Evolutionary conservation across 2,797 vertebrate species (phyloP), one percentile per base, ranked within the genome.

Genomic region (Apogon hyalosoma): DNA sequence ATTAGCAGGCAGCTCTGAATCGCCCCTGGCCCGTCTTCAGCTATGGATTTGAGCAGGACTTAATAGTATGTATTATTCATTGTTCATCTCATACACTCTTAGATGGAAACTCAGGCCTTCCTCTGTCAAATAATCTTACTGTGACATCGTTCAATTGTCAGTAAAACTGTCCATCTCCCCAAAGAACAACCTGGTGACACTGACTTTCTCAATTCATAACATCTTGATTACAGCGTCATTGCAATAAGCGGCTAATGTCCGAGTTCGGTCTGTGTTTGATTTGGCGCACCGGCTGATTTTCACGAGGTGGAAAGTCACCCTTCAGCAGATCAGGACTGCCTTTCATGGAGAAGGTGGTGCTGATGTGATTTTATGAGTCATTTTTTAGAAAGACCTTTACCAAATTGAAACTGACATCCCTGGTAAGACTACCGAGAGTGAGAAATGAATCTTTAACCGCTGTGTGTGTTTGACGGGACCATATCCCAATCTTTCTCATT

Each of bases 121-220:
- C 33, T 56, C 38, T 64, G 21, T 54, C 24, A 74, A 80, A 78
- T 47, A 31, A 56, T 71, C 39, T 48, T 42, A 12, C 24, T 13
- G 19, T 60, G 18, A n/a, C 39, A 28, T 56, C 13, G 7, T 24
- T 21, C 33, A 11, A 14, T 55, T 21, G 18, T 10, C 14, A 33
- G 11, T 31, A 56, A 67, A 71, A 70, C 61, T 56, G 57, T 40
- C 63, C 18, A 14, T 80, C 24, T 72, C 41, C 54, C 46, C 21
- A 60, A 53, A 68, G 53, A 67, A 21, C 41, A 31, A 50, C 47
- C 71, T 75, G 49, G 78, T 56, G 59, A 70, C 70, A 84, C 73
- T 77, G 79, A 75, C 67, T 80, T 55, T 72, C 45, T 82, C 41
- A 59, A 74, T 80, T 47, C 69, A 65, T 80, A 75, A 53, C 21